Conservation (phyloP, 2,113 vertebrate genomes). For the Hypocryptadius cinnamomeus region DNA sequence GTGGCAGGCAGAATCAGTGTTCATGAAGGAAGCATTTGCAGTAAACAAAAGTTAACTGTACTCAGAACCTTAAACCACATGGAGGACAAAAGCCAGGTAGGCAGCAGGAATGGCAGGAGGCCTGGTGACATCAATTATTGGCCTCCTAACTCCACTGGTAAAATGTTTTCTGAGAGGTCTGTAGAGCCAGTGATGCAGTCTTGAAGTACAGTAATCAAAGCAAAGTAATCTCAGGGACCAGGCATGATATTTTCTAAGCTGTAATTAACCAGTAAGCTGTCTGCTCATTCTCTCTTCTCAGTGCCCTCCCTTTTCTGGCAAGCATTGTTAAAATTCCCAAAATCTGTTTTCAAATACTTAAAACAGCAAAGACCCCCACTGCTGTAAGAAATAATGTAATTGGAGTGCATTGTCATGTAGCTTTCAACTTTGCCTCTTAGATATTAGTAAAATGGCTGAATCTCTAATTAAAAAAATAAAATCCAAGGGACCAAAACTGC, state of each 20-base stretch:
- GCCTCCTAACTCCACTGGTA: background rate
- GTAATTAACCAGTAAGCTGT: slow-evolving; percentile 27
- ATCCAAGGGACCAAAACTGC: background rate
- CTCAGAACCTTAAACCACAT: background rate
- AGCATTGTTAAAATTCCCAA: background rate
- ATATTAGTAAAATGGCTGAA: background rate
- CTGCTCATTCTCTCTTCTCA: background rate
- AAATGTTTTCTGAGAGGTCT: background rate
- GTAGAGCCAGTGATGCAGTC: background rate
- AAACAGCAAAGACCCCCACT: background rate
- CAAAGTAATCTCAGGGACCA: background rate
- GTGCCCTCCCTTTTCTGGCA: background rate
- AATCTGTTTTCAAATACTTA: background rate
- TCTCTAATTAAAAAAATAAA: background rate
- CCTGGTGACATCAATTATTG: background rate
- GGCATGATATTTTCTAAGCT: background rate
- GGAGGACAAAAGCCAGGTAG: background rate
- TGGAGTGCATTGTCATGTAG: background rate
- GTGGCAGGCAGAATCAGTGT: background rate
- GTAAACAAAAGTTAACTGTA: background rate
- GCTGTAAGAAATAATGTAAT: slow-evolving; percentile 12
- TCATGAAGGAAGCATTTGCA: background rate
- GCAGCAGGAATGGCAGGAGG: background rate
- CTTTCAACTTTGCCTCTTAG: slow-evolving; percentile 13
- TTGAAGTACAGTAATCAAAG: slow-evolving; percentile 10